A percentile compares a stretch with the other conserved stretches of the same genome.
phyloP scores from a whole-genome alignment of 1,140 invertebrate genomes.

The Proctacanthus coquilletti region DNA sequence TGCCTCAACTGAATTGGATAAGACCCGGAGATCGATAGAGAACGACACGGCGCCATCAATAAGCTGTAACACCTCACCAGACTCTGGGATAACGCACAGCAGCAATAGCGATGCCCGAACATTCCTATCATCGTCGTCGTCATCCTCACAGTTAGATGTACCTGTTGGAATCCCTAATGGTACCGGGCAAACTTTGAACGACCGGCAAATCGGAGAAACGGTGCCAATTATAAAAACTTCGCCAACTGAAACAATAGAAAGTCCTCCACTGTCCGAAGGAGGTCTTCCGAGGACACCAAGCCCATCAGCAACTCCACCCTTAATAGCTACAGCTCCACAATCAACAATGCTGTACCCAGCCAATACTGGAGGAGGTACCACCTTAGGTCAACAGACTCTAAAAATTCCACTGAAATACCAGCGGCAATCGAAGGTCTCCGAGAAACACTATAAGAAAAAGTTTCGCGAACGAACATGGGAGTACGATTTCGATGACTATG shows the following conservation, averaged over 20 bases:
- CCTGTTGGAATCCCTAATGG: no score
- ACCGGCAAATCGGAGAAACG: constrained; percentile 16
- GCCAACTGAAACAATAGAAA: constrained; percentile 25
- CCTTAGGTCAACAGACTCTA: constrained; percentile 4
- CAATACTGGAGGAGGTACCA: background rate
- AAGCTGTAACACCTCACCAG: constrained; percentile 54
- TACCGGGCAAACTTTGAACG: background rate
- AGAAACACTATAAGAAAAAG: constrained; percentile 60
- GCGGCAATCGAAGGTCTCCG: constrained; percentile 38
- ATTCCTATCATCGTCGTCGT: constrained; percentile 33
- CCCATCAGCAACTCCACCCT: constrained; percentile 37
- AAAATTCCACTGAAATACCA: constrained; percentile 43
- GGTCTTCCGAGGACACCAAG: constrained; percentile 52
- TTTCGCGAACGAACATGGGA: constrained; percentile 51
- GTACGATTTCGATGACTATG: constrained; percentile 36
- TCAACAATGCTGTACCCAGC: constrained; percentile 1
- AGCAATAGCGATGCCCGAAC: constrained; percentile 39
- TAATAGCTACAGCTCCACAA: constrained; percentile 13
- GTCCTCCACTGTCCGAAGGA: constrained; percentile 35
- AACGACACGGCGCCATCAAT: constrained; percentile 34
- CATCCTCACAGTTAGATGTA: constrained; percentile 24
- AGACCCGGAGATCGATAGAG: constrained; percentile 55
- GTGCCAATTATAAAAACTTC: constrained; percentile 21
- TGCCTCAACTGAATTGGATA: constrained; percentile 67
- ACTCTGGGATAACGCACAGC: constrained; percentile 50